Base-by-base conservation (phyloP, 2,888 invertebrate genomes). In the Phaonia tiefii region DNA sequence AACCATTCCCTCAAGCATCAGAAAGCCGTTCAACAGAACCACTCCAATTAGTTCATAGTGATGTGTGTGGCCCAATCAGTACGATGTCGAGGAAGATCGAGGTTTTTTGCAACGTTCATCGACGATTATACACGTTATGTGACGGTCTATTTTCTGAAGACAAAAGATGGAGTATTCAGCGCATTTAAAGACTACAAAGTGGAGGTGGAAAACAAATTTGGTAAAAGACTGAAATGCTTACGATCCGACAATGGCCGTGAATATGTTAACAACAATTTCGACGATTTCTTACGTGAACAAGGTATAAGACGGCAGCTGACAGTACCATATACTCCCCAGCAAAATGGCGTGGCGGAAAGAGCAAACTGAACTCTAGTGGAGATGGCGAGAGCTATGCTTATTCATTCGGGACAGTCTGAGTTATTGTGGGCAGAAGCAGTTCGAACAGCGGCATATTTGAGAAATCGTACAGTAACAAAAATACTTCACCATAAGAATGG, bases 291-390 rank as follows among this genome's bases (percentile, higher is more conserved):
- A 15, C 31, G 72, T 5, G 42, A 46, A 44, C 13, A 72, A 58
- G 83, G 83, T 20, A 83, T 84, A 10, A 65, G 25, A 25, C 58
- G 75, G 26, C 80, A 83, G 42, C 65, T 80, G 15, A 82, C 67
- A 5, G 74, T 74, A 0, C 76, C 76, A 31, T 75, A 83, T 56
- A 84, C 82, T 44, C 83, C 83, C 1, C 82, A 84, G 60, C 42
- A 42, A n/a, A 42, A 42, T n/a, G 42, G 42, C 10, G 42, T 42
- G 13, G 42, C 60, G 8, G 42, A 39, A 39, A 42, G 20, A 39
- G n/a, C n/a, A n/a, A n/a, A n/a, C n/a, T n/a, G n/a, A n/a, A n/a
- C n/a, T n/a, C n/a, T n/a, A n/a, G n/a, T n/a, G n/a, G n/a, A n/a
- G n/a, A n/a, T n/a, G n/a, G n/a, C n/a, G n/a, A n/a, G n/a, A n/a